Base-by-base conservation (phyloP, 2,888 invertebrate species). In the Pilophorus perplexus region DNA sequence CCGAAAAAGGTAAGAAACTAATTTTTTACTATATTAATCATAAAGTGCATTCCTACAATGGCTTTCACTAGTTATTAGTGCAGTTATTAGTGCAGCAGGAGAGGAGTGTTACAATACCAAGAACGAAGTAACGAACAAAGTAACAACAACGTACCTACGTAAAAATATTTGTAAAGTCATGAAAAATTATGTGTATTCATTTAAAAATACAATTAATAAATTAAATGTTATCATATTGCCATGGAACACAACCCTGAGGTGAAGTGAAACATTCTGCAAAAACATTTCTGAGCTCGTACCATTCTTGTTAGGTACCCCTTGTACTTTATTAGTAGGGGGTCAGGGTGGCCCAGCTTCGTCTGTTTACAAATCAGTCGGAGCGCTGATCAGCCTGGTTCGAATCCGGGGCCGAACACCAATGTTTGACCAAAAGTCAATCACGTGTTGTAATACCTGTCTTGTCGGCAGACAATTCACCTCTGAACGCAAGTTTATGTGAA, bases 191-290 rank as follows among this genome's bases (percentile, higher is more conserved):
- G 38, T 38, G 38, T 14, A 38, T 38, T 38, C 38, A 38, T 38
- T 12, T 14, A 3, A 38, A 38, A 38, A 38, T 14, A 38, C 38
- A 38, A 38, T 38, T 38, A 38, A 14, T 38, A 6, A 38, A 38
- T 38, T 38, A 38, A 3, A 38, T 38, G 3, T 38, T 38, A 38
- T 38, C 38, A 38, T 38, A 38, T 38, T 38, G 38, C 38, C 38
- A 38, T 38, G 38, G 38, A 38, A 38, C 38, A 38, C 38, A 38
- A 38, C 38, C 38, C 38, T 38, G 38, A 38, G 38, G 38, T 38
- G 38, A 38, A 38, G 38, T 38, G 38, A 38, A 38, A 38, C 14
- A 38, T n/a, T 38, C 38, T 38, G 38, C 38, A 38, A 38, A 38
- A 38, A 14, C 38, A 14, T 38, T 14, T 38, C 38, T 38, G 38